These are phyloP conservation scores for Luperina nickerlii DNA, from an alignment of 2,888 invertebrate genomes.

Conservation along the genomic window DNA sequence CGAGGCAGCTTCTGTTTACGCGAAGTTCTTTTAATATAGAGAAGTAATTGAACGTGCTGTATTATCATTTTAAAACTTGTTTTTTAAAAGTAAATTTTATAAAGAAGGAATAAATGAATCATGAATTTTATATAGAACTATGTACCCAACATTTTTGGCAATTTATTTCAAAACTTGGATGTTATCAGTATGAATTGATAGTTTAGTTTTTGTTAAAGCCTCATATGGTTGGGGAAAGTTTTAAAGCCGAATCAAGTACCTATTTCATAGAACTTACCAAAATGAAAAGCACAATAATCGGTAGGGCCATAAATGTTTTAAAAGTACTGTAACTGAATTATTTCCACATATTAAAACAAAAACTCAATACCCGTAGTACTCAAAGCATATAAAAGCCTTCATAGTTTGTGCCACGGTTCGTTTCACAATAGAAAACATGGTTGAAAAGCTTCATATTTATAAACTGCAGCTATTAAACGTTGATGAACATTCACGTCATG, in stretches of 20 bases:
- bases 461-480: conserved; percentile 51
- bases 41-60: conserved; percentile 25
- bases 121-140: no score
- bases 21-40: conserved; percentile 17
- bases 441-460: conserved; percentile 48
- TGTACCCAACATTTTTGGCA: neutral
- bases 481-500: conserved; percentile 48
- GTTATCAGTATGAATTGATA: no score
- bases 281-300: neutral
- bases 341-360: neutral
- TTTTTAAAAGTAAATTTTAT: neutral
- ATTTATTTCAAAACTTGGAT: no score
- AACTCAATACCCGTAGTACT: neutral
- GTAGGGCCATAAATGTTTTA: neutral
- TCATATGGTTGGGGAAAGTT: neutral
- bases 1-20: conserved; percentile 22
- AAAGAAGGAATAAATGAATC: neutral
- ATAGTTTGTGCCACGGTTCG: conserved; percentile 14
- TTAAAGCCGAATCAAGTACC: neutral
- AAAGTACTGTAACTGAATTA: neutral
- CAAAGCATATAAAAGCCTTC: neutral
- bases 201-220: neutral
- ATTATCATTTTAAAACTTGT: conserved; percentile 3
- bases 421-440: conserved; percentile 38
- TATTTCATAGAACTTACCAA: neutral